Conservation (phyloP, 2,113 vertebrate genomes). For the Clarias magur region DNA sequence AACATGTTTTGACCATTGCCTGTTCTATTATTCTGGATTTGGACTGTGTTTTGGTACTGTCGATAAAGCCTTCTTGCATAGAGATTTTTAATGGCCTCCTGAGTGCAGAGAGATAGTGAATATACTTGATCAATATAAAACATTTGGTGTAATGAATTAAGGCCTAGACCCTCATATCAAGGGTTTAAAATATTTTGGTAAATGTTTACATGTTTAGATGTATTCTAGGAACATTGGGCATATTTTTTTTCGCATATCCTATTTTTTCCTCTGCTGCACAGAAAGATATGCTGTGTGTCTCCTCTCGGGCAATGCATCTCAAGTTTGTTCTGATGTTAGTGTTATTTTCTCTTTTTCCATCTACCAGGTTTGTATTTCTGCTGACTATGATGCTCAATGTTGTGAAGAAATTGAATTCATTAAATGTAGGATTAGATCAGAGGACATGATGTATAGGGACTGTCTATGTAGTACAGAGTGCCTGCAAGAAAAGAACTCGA, state of each 20-base stretch:
- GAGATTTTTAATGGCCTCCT: neutral
- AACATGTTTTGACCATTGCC: neutral
- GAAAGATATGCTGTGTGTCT: conserved; percentile 12
- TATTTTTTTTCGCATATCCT: conserved; percentile 27
- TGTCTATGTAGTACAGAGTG: conserved; percentile 37
- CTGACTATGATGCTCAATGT: conserved; percentile 21
- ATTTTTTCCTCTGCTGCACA: conserved; percentile 10
- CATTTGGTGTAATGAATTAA: neutral
- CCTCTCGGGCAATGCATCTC: conserved; percentile 27
- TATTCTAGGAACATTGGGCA: neutral
- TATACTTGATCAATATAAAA: neutral
- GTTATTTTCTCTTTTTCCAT: conserved; percentile 22
- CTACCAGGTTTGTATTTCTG: conserved; percentile 37
- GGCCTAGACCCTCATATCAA: neutral
- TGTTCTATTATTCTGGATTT: neutral
- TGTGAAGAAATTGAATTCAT: conserved; percentile 48
- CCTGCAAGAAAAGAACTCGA: neutral
- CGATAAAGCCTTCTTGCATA: neutral
- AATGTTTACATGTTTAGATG: neutral
- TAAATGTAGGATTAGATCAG: conserved; percentile 46
- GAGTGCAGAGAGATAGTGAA: neutral
- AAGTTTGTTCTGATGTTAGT: conserved; percentile 8
- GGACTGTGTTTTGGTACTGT: neutral
- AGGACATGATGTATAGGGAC: conserved; percentile 33
- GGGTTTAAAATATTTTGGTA: neutral